Base-by-base conservation (phyloP, 2,888 invertebrate genomes). In the Tethea ocularis region DNA sequence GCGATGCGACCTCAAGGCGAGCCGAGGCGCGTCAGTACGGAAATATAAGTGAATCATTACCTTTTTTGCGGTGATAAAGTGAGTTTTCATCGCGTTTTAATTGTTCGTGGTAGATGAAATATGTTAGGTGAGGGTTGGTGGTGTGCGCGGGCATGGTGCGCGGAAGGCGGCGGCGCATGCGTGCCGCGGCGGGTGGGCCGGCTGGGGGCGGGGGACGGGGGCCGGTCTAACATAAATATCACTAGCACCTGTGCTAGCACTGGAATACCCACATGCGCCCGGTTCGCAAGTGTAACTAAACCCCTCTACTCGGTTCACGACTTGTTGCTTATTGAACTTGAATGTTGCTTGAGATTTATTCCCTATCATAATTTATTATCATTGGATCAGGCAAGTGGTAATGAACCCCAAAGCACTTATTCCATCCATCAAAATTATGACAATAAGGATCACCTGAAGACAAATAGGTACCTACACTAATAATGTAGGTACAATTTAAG, bases 21-120 rank as follows among this genome's bases (percentile, higher is more conserved):
- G 46, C 58, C 38, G 57, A 59, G 53, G 57, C 63, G 63, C 61
- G 59, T 58, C 57, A 56, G 56, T 70, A 66, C 63, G 66, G 68
- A 63, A 63, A 67, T 61, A 64, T 66, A 68, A 61, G 60, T 46
- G 68, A 71, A 76, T 71, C 61, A 71, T 89, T 88, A 91, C 91
- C 89, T 91, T 77, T 76, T 78, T 79, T 72, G 62, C 63, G 67
- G 61, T 67, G 71, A 59, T 68, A 74, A 74, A 77, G 63, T 64
- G 71, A 64, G 76, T 82, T 88, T 89, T 88, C 86, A 87, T 86
- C 66, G 74, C 80, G 84, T 87, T 90, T 89, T 88, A 87, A 80
- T 80, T 71, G 83, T 84, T 75, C 73, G 70, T 78, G 75, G 77
- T 73, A 64, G 77, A 66, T 78, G 89, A 91, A 91, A 91, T 88